Evolutionary conservation across 2,797 vertebrate species (phyloP).

Genomic region (Siniperca undulata): DNA sequence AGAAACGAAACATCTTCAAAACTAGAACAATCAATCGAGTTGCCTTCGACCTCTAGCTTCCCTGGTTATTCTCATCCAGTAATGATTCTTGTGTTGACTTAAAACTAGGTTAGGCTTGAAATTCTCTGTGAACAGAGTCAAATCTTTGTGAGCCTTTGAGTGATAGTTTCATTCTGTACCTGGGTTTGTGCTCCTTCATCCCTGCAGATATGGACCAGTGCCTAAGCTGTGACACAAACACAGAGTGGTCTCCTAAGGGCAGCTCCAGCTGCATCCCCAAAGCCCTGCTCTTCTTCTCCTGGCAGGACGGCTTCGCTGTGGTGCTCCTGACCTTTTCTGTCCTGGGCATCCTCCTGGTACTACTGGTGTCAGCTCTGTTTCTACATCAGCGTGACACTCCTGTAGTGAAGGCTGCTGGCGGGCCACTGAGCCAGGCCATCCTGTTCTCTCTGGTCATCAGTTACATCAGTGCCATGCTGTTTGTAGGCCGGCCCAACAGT

Average conservation of each 20-base stretch:
- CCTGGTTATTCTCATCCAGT: not conserved
- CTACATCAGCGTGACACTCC: constrained; percentile 87
- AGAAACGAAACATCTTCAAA: no score
- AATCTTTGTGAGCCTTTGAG: constrained; percentile 62
- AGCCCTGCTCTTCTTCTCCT: constrained; percentile 84
- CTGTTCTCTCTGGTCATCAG: constrained; percentile 89
- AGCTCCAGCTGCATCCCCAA: constrained; percentile 86
- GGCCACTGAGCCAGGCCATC: constrained; percentile 88
- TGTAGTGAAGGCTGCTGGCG: constrained; percentile 89
- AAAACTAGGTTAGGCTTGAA: no score
- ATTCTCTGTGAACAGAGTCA: not conserved
- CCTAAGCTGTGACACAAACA: constrained; percentile 82
- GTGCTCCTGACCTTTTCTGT: constrained; percentile 84
- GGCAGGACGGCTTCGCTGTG: constrained; percentile 87
- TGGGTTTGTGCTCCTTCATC: constrained; percentile 14
- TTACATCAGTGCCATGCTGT: constrained; percentile 87
- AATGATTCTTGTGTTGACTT: not conserved
- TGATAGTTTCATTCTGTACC: constrained; percentile 21
- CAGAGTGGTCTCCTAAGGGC: constrained; percentile 87
- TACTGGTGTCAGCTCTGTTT: constrained; percentile 87
- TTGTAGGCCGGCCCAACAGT: constrained; percentile 86
- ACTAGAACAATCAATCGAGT: no score
- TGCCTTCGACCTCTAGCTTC: no score
- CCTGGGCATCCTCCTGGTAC: constrained; percentile 84
- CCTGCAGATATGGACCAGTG: constrained; percentile 90